Evolutionary conservation across 2,888 invertebrate species (phyloP), one percentile per base, ranked within the genome.

Genomic region (Lasioglossum malachurum): DNA sequence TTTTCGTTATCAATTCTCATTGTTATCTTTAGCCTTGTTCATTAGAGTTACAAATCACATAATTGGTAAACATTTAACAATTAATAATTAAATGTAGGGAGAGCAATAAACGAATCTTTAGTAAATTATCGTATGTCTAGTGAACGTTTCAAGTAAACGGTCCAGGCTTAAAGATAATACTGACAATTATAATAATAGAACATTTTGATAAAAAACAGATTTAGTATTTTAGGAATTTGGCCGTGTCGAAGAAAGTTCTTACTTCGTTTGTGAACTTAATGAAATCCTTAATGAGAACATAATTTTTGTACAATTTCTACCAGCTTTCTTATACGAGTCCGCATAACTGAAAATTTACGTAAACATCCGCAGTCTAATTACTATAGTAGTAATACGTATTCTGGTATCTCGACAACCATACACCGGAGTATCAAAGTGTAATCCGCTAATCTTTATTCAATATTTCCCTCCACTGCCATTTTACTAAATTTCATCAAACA

Each of bases 311-410:
- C n/a, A 23, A 67, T 67, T 67, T 16, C 8, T 35, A 23, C 53
- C 23, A n/a, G 8, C 19, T 67, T 31, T 67, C 23, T 23, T 12
- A 4, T 23, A 10, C 4, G 8, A 38, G 3, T 1, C 69, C 12
- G 23, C 10, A 19, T 23, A 69, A 69, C 23, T 19, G 67, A 69
- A 8, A 23, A 69, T 69, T 38, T 23, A 23, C 69, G 69, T 23
- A 69, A 69, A 69, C 23, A 69, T 38, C 69, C 69, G 69, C 69
- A 69, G 69, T 38, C 69, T 38, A 69, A 69, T 69, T 38, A 4
- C 38, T 38, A 69, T 69, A 69, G 38, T 38, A 38, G 16, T 14
- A 44, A 44, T 64, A 67, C 35, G 19, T 35, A 35, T 14, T 44
- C 23, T 23, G 19, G 35, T 1, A 23, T 19, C 35, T 67, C 67